Conservation (phyloP, 2,888 invertebrate species). For the Ormia ochracea region DNA sequence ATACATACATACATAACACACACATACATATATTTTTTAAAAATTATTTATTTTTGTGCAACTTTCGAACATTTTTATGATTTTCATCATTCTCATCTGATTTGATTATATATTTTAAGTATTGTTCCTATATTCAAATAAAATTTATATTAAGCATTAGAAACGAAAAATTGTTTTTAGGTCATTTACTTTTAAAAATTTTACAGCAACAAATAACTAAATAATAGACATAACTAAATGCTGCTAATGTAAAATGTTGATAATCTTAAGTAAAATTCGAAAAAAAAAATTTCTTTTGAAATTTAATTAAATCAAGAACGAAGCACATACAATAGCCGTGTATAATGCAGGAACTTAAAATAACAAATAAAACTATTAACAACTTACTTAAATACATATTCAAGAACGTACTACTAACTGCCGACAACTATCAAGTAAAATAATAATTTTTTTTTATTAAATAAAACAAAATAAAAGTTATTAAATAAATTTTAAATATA, state of each 20-base stretch:
- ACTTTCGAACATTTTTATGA: conserved; percentile 11
- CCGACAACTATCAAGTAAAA: conserved; percentile 40
- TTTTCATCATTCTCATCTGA: conserved; percentile 12
- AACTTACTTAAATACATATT: conserved; percentile 55
- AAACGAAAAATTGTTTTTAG: background rate
- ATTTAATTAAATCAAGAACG: background rate
- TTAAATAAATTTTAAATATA: background rate
- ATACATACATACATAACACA: no score
- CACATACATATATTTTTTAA: conserved; percentile 20
- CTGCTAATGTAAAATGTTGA: conserved; percentile 67
- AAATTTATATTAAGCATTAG: conserved; percentile 40
- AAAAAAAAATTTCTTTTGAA: conserved; percentile 38
- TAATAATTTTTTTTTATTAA: background rate
- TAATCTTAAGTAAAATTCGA: conserved; percentile 11
- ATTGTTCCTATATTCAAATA: conserved; percentile 61
- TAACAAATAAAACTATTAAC: conserved; percentile 39
- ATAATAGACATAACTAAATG: conserved; percentile 39
- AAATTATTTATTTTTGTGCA: conserved; percentile 51
- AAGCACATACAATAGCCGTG: background rate
- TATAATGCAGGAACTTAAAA: background rate
- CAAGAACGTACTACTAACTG: conserved; percentile 48
- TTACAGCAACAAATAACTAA: background rate
- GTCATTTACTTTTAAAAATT: conserved; percentile 14
- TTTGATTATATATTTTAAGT: conserved; percentile 49
- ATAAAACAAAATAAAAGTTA: background rate